Evolutionary conservation across 35 echinoderm and acorn worm genomes (phyloP).

Genomic region (Anneissia japonica): DNA sequence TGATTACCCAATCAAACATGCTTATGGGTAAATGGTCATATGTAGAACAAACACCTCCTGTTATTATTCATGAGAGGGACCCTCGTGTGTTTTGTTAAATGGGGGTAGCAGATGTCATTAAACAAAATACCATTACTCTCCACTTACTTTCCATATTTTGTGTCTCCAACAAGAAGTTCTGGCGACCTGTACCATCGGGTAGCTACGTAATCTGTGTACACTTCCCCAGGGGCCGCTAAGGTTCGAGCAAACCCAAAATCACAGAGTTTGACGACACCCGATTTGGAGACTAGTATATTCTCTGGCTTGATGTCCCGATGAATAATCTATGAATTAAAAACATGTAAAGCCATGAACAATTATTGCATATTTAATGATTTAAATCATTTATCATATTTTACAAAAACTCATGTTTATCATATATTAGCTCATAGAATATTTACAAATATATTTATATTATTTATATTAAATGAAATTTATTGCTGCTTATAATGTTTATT

Average conservation of each 20-base stretch:
- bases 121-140: not conserved
- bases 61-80: no score
- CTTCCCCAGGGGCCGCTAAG: constrained; percentile 90
- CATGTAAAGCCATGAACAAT: not conserved
- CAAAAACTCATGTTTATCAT: not conserved
- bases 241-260: constrained; percentile 99
- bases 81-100: not conserved
- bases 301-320: constrained; percentile 98
- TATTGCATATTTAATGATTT: not conserved
- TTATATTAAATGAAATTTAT: no score
- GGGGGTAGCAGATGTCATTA: not conserved
- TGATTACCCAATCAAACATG: no score
- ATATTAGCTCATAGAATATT: no score
- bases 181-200: constrained; percentile 97
- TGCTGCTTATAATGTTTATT: no score
- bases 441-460: no score
- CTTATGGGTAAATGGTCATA: no score
- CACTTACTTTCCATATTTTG: constrained; percentile 99
- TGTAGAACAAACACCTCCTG: no score
- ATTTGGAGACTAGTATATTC: constrained; percentile 95
- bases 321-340: constrained; percentile 73
- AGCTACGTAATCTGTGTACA: constrained; percentile 98
- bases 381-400: not conserved
- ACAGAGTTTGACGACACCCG: constrained; percentile 85
- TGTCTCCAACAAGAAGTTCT: constrained; percentile 87